These are phyloP conservation scores for Romanogobio albipinnatus DNA, from an alignment of 2,113 vertebrate species.

Conservation along the genomic window DNA sequence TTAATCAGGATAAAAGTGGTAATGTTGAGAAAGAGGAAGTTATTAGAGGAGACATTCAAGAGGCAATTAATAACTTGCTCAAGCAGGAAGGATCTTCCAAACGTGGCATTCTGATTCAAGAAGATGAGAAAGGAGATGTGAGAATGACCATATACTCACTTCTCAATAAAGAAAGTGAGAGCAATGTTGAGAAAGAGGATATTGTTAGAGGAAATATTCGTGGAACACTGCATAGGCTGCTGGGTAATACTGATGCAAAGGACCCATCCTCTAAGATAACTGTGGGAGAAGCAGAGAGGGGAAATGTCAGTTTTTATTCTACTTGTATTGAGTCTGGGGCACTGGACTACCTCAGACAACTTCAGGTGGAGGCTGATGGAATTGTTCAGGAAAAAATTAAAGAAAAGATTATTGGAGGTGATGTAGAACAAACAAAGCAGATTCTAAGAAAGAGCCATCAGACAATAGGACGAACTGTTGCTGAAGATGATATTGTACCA, in stretches of 20 bases:
- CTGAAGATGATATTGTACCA: slow-evolving; percentile 84
- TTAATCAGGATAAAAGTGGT: slow-evolving; percentile 78
- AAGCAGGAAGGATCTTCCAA: slow-evolving; percentile 77
- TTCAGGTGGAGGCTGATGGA: slow-evolving; percentile 77
- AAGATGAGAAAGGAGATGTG: slow-evolving; percentile 89
- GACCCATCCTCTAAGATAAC: slow-evolving; percentile 75
- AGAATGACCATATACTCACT: slow-evolving; percentile 93
- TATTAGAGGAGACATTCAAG: slow-evolving; percentile 84
- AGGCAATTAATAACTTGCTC: slow-evolving; percentile 86
- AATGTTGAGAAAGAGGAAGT: slow-evolving; percentile 83
- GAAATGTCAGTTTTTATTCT: slow-evolving; percentile 92
- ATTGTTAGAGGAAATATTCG: slow-evolving; percentile 85
- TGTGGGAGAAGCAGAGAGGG: slow-evolving; percentile 82
- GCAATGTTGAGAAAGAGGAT: slow-evolving; percentile 76
- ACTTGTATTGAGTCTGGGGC: slow-evolving; percentile 92
- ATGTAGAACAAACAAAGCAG: slow-evolving; percentile 84
- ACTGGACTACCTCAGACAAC: slow-evolving; percentile 85
- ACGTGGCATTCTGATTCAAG: slow-evolving; percentile 89
- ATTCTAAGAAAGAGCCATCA: slow-evolving; percentile 78
- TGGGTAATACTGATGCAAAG: slow-evolving; percentile 74
- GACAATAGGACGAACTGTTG: slow-evolving; percentile 80
- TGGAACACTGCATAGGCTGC: slow-evolving; percentile 79
- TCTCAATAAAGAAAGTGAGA: slow-evolving; percentile 78
- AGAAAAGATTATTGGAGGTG: slow-evolving; percentile 81
- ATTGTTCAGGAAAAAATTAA: slow-evolving; percentile 64